phyloP scores from a whole-genome alignment of 2,888 invertebrate species.

The Resseliella maxima region DNA sequence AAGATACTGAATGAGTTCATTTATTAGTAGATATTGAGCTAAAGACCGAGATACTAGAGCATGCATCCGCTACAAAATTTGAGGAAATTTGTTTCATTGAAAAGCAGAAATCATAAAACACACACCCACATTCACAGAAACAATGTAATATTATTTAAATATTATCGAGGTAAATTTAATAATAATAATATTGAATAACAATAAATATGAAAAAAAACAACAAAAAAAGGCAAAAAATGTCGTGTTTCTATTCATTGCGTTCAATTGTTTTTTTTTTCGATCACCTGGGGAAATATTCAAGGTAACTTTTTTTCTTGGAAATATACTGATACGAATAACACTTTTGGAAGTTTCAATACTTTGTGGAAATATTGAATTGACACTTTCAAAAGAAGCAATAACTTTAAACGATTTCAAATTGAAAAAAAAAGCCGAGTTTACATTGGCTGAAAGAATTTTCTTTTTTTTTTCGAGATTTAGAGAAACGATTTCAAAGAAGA shows the following conservation, averaged over 20 bases:
- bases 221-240: not conserved
- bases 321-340: too few species aligned
- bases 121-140: constrained; percentile 43
- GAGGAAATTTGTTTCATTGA: constrained; percentile 33
- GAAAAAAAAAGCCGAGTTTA: not conserved
- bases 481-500: too few species aligned
- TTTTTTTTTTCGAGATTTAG: too few species aligned
- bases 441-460: too few species aligned
- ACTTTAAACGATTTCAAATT: too few species aligned
- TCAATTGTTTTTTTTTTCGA: not conserved
- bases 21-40: constrained; percentile 45
- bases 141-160: constrained; percentile 55
- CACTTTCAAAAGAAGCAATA: too few species aligned
- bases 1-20: constrained; percentile 8
- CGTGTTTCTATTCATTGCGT: not conserved
- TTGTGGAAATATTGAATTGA: too few species aligned
- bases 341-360: too few species aligned
- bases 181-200: constrained; percentile 51
- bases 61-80: constrained; percentile 12
- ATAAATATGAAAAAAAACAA: constrained; percentile 42
- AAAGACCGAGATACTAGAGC: constrained; percentile 36
- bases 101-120: constrained; percentile 45
- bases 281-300: not conserved
- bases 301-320: not conserved
- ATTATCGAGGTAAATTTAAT: constrained; percentile 54